Evolutionary conservation across 2,113 vertebrate species (phyloP).

Genomic region (Caloenas nicobarica): DNA sequence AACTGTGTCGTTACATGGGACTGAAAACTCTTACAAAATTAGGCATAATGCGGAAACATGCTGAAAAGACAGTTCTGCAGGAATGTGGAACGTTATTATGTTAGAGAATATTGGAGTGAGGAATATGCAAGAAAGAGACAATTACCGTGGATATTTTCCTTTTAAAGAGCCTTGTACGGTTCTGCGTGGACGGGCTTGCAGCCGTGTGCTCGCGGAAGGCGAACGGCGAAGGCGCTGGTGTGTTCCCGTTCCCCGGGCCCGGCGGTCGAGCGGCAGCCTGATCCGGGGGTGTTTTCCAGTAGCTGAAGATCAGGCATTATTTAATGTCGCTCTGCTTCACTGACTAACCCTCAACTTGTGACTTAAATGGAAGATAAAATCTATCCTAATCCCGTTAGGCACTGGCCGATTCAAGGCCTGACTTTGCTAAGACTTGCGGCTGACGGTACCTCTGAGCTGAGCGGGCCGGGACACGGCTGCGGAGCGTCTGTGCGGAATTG

Average conservation of each 20-base stretch:
- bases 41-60: constrained; percentile 81
- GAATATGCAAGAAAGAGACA: constrained; percentile 70
- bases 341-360: not conserved
- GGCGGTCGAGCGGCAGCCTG: too few species aligned
- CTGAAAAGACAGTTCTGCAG: constrained; percentile 82
- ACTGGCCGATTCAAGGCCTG: not conserved
- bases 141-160: constrained; percentile 71
- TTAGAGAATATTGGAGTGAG: constrained; percentile 65
- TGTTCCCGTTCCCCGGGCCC: not conserved
- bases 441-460: accelerated
- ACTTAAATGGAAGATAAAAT: not conserved
- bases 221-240: constrained; percentile 20
- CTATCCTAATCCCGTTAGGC: constrained; percentile 1
- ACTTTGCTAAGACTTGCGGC: not conserved
- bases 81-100: constrained; percentile 71
- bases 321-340: not conserved
- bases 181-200: constrained; percentile 60
- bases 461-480: not conserved
- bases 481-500: not conserved
- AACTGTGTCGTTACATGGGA: constrained; percentile 80
- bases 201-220: constrained; percentile 14
- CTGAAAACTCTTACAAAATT: constrained; percentile 78
- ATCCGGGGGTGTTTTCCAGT: not conserved
- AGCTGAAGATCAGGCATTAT: not conserved
- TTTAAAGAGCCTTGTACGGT: constrained; percentile 63